Evolutionary conservation across 2,113 vertebrate genomes (phyloP).

Genomic region (Lasiurus borealis): DNA sequence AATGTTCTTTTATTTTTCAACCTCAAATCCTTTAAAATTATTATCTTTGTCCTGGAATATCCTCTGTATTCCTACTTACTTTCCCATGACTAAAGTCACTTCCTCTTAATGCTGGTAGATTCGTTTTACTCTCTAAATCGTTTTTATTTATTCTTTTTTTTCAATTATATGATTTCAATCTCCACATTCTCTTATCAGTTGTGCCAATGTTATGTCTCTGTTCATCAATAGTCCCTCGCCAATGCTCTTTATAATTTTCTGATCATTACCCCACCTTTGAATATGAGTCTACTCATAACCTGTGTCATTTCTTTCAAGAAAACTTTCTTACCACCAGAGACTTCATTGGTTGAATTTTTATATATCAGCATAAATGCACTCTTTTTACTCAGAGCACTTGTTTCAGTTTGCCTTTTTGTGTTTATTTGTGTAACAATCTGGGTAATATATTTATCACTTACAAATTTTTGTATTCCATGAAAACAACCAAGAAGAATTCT

Average conservation of each 20-base stretch:
- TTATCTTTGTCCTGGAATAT: neutral
- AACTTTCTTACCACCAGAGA: neutral
- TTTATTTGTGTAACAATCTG: neutral
- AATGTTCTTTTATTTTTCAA: neutral
- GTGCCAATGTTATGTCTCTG: no score
- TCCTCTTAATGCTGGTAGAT: rapidly evolving
- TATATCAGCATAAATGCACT: neutral
- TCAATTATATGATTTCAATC: rapidly evolving
- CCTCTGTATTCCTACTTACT: neutral
- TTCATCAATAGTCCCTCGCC: neutral
- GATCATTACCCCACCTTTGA: neutral
- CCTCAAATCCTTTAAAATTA: neutral
- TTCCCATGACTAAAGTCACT: neutral
- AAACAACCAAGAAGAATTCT: neutral
- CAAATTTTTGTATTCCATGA: neutral
- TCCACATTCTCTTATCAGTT: neutral
- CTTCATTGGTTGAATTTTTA: neutral
- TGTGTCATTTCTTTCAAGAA: neutral
- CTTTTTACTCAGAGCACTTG: neutral
- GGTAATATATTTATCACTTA: neutral
- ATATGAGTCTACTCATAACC: neutral
- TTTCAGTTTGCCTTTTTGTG: neutral
- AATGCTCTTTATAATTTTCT: neutral
- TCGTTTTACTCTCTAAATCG: neutral
- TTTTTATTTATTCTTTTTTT: neutral